Conservation (phyloP, 2,888 invertebrate genomes). For the Spialia ferax region DNA sequence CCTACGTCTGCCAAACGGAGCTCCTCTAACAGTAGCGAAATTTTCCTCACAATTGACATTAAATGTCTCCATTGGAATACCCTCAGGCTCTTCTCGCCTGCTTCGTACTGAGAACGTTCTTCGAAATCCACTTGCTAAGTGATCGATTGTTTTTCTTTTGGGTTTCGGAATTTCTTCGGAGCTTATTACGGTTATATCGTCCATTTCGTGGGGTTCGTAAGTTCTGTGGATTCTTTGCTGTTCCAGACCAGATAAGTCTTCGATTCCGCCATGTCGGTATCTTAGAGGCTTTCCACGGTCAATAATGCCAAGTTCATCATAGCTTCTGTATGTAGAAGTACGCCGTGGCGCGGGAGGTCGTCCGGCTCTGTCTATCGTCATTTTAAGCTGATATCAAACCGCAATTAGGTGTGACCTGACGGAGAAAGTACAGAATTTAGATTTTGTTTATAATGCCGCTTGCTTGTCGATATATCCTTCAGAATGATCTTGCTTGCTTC, state of each 20-base stretch:
- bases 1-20: slow-evolving; percentile 78
- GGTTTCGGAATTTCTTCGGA: slow-evolving; percentile 78
- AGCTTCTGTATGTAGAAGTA: slow-evolving; percentile 80
- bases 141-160: slow-evolving; percentile 75
- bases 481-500: slow-evolving; percentile 48
- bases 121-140: slow-evolving; percentile 75
- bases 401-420: slow-evolving; percentile 66
- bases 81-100: slow-evolving; percentile 70
- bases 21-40: slow-evolving; percentile 78
- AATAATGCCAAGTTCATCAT: slow-evolving; percentile 76
- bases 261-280: slow-evolving; percentile 75
- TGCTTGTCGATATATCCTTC: slow-evolving; percentile 38
- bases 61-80: slow-evolving; percentile 77
- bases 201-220: slow-evolving; percentile 68
- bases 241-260: slow-evolving; percentile 75
- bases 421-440: slow-evolving; percentile 64
- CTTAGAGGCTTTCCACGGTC: slow-evolving; percentile 72
- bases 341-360: slow-evolving; percentile 77
- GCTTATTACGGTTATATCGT: slow-evolving; percentile 79
- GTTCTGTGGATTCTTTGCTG: slow-evolving; percentile 61
- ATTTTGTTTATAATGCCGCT: slow-evolving; percentile 47
- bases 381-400: slow-evolving; percentile 57
- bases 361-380: slow-evolving; percentile 80
- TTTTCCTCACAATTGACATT: slow-evolving; percentile 69
- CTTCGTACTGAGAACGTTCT: slow-evolving; percentile 79